Conservation (phyloP, 1,140 invertebrate species). For the Heterodera carotae region DNA sequence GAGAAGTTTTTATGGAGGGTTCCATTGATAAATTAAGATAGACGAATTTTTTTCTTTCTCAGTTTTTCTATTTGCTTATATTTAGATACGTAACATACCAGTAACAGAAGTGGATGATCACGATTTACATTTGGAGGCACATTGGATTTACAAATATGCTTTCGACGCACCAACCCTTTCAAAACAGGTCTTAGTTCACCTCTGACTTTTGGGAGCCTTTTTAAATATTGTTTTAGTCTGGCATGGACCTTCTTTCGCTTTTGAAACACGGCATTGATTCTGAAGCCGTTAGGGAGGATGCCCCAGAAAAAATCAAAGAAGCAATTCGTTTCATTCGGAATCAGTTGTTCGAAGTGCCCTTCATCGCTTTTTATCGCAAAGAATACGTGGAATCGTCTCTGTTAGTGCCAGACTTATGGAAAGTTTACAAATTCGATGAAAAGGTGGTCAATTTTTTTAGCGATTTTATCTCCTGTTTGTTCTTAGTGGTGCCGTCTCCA, state of each 20-base stretch:
- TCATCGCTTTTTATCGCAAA: constrained; percentile 97
- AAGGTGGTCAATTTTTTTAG: constrained; percentile 67
- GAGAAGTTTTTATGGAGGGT: too few relatives aligned
- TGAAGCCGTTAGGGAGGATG: constrained; percentile 32
- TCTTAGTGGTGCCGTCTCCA: constrained; percentile 51
- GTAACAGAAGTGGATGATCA: constrained; percentile 75
- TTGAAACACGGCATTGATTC: constrained; percentile 10
- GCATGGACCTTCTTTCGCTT: constrained; percentile 33
- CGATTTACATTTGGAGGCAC: constrained; percentile 90
- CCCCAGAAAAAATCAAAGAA: constrained; percentile 79
- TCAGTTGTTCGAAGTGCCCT: constrained; percentile 76
- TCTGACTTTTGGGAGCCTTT: too few relatives aligned
- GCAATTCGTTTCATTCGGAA: constrained; percentile 93
- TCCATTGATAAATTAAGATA: too few relatives aligned
- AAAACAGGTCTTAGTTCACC: constrained; percentile 36
- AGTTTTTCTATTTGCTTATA: constrained; percentile 68
- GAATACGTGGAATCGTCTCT: constrained; percentile 93
- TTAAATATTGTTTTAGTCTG: constrained; percentile 22
- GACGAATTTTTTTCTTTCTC: too few relatives aligned
- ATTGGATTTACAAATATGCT: constrained; percentile 94
- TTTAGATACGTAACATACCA: constrained; percentile 83
- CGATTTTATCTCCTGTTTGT: constrained; percentile 65
- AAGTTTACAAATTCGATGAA: constrained; percentile 76
- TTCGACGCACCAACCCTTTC: constrained; percentile 71
- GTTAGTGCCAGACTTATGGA: constrained; percentile 93